Evolutionary conservation across 2,888 invertebrate genomes (phyloP).

Genomic region (Nemotelus pantherinus): DNA sequence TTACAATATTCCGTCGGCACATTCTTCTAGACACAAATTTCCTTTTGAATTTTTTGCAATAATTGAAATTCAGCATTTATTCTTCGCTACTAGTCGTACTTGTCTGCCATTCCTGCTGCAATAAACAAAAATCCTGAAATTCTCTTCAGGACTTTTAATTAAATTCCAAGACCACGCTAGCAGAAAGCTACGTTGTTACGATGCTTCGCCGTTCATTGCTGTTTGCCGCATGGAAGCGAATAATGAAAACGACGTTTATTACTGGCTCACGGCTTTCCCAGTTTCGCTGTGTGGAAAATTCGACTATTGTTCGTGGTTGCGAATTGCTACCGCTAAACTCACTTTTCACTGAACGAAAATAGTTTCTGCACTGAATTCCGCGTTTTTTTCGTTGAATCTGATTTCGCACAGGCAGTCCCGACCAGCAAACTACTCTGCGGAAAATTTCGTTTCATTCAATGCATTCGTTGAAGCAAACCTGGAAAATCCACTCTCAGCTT

Average conservation of each 20-base stretch:
- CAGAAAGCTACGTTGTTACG: not conserved
- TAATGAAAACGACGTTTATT: conserved; percentile 25
- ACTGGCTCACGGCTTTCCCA: conserved; percentile 8
- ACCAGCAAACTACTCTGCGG: no score
- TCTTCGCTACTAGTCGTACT: conserved; percentile 15
- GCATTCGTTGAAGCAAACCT: not conserved
- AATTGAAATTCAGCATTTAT: conserved; percentile 18
- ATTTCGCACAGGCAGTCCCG: no score
- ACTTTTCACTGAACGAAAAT: not conserved
- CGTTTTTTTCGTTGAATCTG: not conserved
- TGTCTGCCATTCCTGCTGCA: not conserved
- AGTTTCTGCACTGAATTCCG: not conserved
- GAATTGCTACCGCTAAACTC: not conserved
- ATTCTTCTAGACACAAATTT: not conserved
- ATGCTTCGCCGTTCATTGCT: not conserved
- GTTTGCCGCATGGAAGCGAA: not conserved
- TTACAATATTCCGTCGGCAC: not conserved
- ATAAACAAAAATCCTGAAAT: conserved; percentile 16
- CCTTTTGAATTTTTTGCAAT: not conserved
- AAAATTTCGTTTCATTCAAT: no score
- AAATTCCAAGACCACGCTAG: conserved; percentile 11
- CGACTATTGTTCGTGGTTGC: conserved; percentile 19
- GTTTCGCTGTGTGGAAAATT: not conserved
- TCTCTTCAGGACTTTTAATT: conserved; percentile 31
- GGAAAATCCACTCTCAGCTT: not conserved